Base-by-base conservation (phyloP, 2,113 vertebrate genomes). In the Erinaceus europaeus region DNA sequence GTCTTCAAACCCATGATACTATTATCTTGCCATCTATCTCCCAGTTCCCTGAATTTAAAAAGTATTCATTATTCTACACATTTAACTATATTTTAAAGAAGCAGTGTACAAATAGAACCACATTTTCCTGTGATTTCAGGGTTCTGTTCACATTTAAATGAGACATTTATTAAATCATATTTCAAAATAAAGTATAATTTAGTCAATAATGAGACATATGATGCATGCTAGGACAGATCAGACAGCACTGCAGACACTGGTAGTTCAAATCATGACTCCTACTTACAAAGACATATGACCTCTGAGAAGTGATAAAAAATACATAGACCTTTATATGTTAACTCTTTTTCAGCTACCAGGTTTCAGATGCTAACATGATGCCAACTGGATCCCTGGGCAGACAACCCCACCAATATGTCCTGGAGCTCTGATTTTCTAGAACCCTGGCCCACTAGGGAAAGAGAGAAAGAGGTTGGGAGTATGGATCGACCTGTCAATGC, bases 71-170 rank as follows among this genome's bases (percentile, higher is more conserved):
- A 74, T 44, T 68, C 57, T 82, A 80, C 25, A 34, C 32, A 86
- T 77, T n/a, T 53, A 90, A 6, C 73, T 32, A 14, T 44, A 73
- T 86, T 81, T 93, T 84, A 65, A 94, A 84, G 32, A 90, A 67
- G 5, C 76, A 4, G 27, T 42, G 2, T 32, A 61, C 53, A 90
- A 71, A 71, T n/a, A 84, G 32, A 88, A 82, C 9, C 40, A 25
- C 50, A 62, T 89, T 88, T 90, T 50, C 21, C 48, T 52, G 20
- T 71, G 23, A 84, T 74, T 90, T 77, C 53, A 82, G 65, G 82
- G 46, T 52, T 84, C 32, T 59, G 1, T 57, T 92, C 64, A 84
- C 61, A 80, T 1, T 73, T 27, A 89, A 86, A 29, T 34, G 73
- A 84, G 7, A 27, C 27, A 89, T 69, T 36, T 32, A 86, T 76